phyloP scores from a whole-genome alignment of 2,113 vertebrate species.

The Rhynchomys soricoides region DNA sequence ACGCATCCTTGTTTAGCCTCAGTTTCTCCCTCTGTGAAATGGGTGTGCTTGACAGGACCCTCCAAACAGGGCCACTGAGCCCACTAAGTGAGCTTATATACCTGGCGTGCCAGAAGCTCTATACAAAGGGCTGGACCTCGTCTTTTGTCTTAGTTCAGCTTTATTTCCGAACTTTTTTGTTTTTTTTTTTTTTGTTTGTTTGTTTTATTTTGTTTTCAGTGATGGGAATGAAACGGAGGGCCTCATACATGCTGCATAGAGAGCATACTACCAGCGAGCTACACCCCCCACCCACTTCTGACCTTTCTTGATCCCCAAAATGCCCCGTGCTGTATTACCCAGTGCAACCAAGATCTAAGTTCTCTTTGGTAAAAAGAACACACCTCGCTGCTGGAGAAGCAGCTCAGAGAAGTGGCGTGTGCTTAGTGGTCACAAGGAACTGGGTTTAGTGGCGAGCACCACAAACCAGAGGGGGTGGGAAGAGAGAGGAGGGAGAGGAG shows the following conservation, averaged over 20 bases:
- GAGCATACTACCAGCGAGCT: not conserved
- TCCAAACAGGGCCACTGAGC: not conserved
- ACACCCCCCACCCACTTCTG: not conserved
- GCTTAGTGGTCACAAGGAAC: not conserved
- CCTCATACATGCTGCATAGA: too few species aligned
- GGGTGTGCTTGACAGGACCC: not conserved
- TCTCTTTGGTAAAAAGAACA: not conserved
- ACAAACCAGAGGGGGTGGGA: not conserved
- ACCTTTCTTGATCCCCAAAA: not conserved
- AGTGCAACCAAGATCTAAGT: not conserved
- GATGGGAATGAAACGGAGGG: not conserved
- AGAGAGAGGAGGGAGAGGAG: too few species aligned
- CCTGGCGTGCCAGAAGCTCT: not conserved
- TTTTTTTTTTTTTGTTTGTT: not conserved
- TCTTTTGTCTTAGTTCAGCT: not conserved
- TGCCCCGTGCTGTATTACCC: not conserved
- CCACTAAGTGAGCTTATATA: not conserved
- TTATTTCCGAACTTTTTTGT: not conserved
- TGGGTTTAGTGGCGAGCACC: not conserved
- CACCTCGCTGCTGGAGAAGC: not conserved
- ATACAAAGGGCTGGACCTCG: not conserved
- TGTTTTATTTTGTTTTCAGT: not conserved
- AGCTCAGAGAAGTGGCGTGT: not conserved
- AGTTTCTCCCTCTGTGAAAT: conserved; percentile 13
- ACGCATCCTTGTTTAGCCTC: not conserved